A percentile compares a stretch with the other conserved stretches of the same genome.
Conservation (phyloP, 2,113 vertebrate species). For the Alces alces region DNA sequence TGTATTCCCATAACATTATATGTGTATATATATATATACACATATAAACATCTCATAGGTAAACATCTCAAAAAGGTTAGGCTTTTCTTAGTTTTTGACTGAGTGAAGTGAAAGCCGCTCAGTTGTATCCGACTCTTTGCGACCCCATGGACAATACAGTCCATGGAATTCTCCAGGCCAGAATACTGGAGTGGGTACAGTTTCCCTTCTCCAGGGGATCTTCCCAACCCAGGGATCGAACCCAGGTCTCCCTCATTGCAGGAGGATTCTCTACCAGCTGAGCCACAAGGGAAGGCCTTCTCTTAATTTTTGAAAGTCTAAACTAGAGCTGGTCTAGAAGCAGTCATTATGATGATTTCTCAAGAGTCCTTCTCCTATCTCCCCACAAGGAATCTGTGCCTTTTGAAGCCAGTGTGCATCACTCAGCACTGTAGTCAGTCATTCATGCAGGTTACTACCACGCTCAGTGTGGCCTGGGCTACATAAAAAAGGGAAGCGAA, state of each 20-base stretch:
- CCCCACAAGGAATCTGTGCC: not conserved
- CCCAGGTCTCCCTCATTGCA: rapidly evolving
- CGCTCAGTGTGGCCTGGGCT: too few relatives aligned
- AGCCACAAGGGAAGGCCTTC: not conserved
- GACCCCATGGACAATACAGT: not conserved
- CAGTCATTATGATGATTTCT: not conserved
- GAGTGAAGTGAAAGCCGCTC: not conserved
- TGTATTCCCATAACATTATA: not conserved
- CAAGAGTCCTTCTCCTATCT: not conserved
- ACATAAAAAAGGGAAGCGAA: not conserved
- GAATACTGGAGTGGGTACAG: not conserved
- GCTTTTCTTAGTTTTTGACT: not conserved
- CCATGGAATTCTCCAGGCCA: not conserved
- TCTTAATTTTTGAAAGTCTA: not conserved
- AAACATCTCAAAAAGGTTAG: not conserved
- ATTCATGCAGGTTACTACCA: not conserved
- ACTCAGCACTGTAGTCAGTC: not conserved
- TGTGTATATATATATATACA: not conserved
- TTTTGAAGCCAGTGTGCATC: not conserved
- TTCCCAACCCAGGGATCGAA: not conserved
- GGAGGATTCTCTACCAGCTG: not conserved
- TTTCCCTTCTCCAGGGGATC: not conserved
- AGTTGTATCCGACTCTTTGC: not conserved
- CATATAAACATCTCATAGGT: not conserved
- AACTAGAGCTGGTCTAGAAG: not conserved